Evolutionary conservation across 23 tunicate genomes (phyloP).

Genomic region (Oikopleura dioica): DNA sequence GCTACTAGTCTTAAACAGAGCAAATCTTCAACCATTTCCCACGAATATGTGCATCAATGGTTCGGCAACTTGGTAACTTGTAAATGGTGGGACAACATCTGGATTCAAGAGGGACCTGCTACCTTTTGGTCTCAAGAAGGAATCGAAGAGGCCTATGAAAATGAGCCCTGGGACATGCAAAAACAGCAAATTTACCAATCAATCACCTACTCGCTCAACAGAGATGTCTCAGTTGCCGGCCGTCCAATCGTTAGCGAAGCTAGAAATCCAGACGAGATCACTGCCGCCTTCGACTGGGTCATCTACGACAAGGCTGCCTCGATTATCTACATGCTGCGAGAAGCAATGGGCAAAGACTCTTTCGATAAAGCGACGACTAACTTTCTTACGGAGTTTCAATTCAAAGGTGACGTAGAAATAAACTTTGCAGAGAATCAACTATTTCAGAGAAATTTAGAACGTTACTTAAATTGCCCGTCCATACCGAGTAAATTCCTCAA

Average conservation of each 20-base stretch:
- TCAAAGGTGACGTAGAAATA: no score
- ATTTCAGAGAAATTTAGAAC: no score
- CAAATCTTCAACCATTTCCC: slow-evolving; percentile 21
- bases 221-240: background rate
- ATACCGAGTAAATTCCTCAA: no score
- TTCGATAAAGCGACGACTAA: slow-evolving; percentile 14
- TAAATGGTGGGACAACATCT: slow-evolving; percentile 99
- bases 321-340: slow-evolving; percentile 30
- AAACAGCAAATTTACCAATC: slow-evolving; percentile 1
- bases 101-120: slow-evolving; percentile 96
- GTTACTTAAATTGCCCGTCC: no score
- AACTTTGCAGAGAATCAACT: no score
- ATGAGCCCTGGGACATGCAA: background rate
- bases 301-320: slow-evolving; percentile 41
- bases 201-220: background rate
- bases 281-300: slow-evolving; percentile 8
- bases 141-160: background rate
- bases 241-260: background rate
- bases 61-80: slow-evolving; percentile 83
- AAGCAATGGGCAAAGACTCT: slow-evolving; percentile 32
- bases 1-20: background rate
- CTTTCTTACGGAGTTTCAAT: no score
- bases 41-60: slow-evolving; percentile 98
- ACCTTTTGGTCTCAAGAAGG: no score
- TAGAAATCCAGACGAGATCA: slow-evolving; percentile 5